Evolutionary conservation across 2,888 invertebrate genomes (phyloP).

Genomic region (Villa cingulata): DNA sequence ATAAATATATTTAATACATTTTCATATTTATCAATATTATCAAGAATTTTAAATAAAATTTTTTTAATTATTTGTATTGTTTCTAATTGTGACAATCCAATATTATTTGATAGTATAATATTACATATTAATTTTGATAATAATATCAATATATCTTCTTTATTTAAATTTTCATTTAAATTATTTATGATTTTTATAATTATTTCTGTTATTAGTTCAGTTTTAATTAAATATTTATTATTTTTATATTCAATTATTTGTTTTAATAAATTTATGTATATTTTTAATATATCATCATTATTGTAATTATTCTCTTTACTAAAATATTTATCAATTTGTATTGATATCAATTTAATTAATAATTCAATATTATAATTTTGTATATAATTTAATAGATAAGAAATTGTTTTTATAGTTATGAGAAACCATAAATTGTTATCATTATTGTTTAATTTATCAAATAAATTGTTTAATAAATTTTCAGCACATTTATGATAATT

Average conservation of each 20-base stretch:
- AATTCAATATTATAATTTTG: constrained; percentile 45
- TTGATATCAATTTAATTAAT: constrained; percentile 19
- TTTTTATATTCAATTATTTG: constrained; percentile 48
- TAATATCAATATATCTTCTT: constrained; percentile 4
- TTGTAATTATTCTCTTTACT: background rate
- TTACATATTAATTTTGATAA: constrained; percentile 43
- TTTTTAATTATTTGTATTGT: constrained; percentile 39
- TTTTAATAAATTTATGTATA: constrained; percentile 44
- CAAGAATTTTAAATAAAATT: too few relatives aligned
- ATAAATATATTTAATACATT: constrained; percentile 51
- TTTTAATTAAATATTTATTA: constrained; percentile 49
- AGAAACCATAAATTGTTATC: constrained; percentile 35
- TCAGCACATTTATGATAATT: constrained; percentile 77
- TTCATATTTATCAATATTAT: too few relatives aligned
- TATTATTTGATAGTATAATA: constrained; percentile 45
- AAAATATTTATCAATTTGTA: background rate
- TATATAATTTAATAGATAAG: constrained; percentile 48
- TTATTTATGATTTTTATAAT: constrained; percentile 30
- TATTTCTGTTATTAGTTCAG: constrained; percentile 44
- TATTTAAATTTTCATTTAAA: constrained; percentile 2
- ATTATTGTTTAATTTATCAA: constrained; percentile 41
- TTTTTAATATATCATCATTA: constrained; percentile 23
- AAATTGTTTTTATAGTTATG: constrained; percentile 50
- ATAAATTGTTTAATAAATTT: constrained; percentile 43
- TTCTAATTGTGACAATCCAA: constrained; percentile 57